Percentiles rank a stretch among this genome's conserved stretches.
Conservation (phyloP, 2,888 invertebrate genomes). For the Nematopogon swammerdamellus region DNA sequence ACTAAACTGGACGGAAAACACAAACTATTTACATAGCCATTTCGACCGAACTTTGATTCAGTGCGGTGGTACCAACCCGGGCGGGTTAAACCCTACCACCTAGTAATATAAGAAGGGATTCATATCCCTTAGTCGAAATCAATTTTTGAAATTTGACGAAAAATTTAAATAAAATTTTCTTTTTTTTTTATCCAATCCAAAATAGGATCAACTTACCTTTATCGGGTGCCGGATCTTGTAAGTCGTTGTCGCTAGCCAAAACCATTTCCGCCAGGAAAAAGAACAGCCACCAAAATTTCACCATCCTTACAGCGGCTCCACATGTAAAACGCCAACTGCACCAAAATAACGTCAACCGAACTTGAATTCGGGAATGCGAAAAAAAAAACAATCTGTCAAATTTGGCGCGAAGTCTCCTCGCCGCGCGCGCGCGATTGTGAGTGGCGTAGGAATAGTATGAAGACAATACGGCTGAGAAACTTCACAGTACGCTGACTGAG, state of each 20-base stretch:
- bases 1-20: no score
- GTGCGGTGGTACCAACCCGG: no score
- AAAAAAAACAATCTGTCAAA: no score
- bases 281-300: constrained; percentile 53
- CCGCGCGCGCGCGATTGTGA: constrained; percentile 6
- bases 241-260: constrained; percentile 41
- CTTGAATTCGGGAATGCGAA: no score
- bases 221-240: constrained; percentile 29
- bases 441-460: background rate
- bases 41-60: no score
- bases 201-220: constrained; percentile 26
- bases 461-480: background rate
- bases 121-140: no score
- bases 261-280: constrained; percentile 45
- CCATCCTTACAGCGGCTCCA: constrained; percentile 39
- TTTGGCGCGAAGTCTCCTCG: constrained; percentile 13
- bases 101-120: no score
- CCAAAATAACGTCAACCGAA: background rate
- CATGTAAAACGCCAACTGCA: constrained; percentile 24
- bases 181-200: no score
- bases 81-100: no score
- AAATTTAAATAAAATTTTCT: no score
- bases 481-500: background rate
- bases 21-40: no score
- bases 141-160: no score